Conservation (phyloP, 2,888 invertebrate species). For the Synergus itoensis region DNA sequence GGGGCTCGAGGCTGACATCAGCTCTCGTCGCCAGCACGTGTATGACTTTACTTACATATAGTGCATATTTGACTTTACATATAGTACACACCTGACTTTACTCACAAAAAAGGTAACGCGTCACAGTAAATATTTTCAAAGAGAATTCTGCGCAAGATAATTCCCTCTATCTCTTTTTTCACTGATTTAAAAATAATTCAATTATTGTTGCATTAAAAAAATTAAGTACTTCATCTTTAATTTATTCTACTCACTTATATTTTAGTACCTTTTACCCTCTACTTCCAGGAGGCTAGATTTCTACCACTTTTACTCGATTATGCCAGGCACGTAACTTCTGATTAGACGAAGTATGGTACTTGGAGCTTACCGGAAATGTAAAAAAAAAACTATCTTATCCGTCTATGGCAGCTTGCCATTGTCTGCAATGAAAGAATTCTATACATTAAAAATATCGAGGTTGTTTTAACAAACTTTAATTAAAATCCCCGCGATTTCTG, state of each 20-base stretch:
- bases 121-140: not conserved
- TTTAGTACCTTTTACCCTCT: not conserved
- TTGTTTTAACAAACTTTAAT: not conserved
- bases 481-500: too few species aligned
- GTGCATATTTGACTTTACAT: not conserved
- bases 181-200: not conserved
- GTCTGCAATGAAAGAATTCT: constrained; percentile 9
- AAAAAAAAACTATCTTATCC: constrained; percentile 19
- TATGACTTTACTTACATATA: not conserved
- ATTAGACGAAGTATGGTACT: constrained; percentile 19
- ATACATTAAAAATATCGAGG: not conserved
- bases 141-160: not conserved
- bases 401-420: not conserved
- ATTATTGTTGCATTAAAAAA: not conserved
- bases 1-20: constrained; percentile 32
- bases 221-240: not conserved
- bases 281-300: not conserved
- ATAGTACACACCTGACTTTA: not conserved
- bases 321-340: constrained; percentile 34
- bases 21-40: constrained; percentile 10
- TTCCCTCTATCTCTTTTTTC: not conserved
- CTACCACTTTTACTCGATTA: constrained; percentile 27
- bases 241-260: constrained; percentile 4
- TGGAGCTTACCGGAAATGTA: not conserved
- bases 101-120: not conserved